Percentiles rank a stretch among this genome's conserved stretches.
Conservation (phyloP, 2,113 vertebrate species). For the Psilopogon haemacephalus region DNA sequence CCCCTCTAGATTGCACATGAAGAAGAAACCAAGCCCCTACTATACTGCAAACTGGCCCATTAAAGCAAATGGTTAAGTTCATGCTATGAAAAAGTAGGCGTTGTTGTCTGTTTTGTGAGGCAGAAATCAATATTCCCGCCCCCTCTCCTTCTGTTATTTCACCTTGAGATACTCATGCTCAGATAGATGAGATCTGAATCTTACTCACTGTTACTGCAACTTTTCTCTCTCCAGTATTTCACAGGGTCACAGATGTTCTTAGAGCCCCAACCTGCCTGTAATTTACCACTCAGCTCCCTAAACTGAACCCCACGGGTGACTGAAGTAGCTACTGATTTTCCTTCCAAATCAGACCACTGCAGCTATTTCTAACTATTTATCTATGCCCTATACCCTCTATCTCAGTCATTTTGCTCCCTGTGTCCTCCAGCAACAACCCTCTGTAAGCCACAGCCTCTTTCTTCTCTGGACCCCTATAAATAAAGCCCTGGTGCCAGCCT, state of each 20-base stretch:
- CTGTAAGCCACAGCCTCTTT: neutral
- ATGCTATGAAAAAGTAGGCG: slow-evolving; percentile 57
- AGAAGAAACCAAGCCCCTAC: slow-evolving; percentile 33
- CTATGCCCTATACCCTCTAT: neutral
- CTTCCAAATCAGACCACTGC: slow-evolving; percentile 6
- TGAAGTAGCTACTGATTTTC: slow-evolving; percentile 22
- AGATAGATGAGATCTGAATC: slow-evolving; percentile 49
- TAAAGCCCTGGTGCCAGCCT: slow-evolving; percentile 11
- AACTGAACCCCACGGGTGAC: neutral
- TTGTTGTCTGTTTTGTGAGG: slow-evolving; percentile 66
- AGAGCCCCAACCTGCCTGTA: slow-evolving; percentile 5
- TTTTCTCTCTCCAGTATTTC: slow-evolving; percentile 26
- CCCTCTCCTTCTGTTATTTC: slow-evolving; percentile 63
- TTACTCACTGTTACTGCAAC: slow-evolving; percentile 41
- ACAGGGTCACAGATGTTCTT: slow-evolving; percentile 6
- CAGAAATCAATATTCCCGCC: slow-evolving; percentile 66
- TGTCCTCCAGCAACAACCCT: slow-evolving; percentile 22
- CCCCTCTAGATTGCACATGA: neutral
- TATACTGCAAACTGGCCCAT: slow-evolving; percentile 6
- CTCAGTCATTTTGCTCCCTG: slow-evolving; percentile 26
- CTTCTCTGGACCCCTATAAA: slow-evolving; percentile 23
- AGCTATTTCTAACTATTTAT: slow-evolving; percentile 34
- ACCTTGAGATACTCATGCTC: slow-evolving; percentile 53
- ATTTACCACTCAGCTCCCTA: slow-evolving; percentile 36
- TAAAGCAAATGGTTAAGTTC: slow-evolving; percentile 48